Percentiles rank a stretch among this genome's conserved stretches.
Conservation (phyloP, 2,113 vertebrate species). For the Hyperoodon ampullatus region DNA sequence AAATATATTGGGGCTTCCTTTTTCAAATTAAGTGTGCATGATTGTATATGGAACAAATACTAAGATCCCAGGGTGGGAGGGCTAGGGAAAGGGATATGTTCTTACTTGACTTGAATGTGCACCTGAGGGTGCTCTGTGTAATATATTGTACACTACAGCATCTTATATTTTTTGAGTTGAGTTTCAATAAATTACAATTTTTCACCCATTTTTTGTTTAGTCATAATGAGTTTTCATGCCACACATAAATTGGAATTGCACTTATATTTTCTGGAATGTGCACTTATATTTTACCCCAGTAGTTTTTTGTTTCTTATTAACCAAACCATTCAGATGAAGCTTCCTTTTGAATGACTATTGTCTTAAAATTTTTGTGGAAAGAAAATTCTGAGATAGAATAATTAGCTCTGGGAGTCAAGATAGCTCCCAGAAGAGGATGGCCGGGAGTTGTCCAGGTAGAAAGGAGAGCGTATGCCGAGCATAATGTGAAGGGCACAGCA, state of each 20-base stretch:
- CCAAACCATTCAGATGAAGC: background rate
- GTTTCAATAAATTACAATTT: constrained; percentile 93
- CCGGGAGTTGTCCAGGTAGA: background rate
- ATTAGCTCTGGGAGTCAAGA: background rate
- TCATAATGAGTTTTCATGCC: constrained; percentile 70
- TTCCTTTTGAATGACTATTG: constrained; percentile 21
- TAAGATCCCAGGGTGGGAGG: constrained; percentile 88
- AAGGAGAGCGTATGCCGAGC: background rate
- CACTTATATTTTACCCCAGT: constrained; percentile 21
- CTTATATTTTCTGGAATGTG: constrained; percentile 57
- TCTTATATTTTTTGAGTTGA: constrained; percentile 94
- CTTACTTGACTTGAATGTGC: constrained; percentile 93
- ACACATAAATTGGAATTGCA: constrained; percentile 36
- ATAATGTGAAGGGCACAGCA: background rate
- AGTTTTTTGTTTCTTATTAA: constrained; percentile 26
- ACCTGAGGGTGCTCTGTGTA: constrained; percentile 90
- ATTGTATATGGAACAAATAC: constrained; percentile 89
- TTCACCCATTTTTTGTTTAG: constrained; percentile 89
- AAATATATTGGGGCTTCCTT: constrained; percentile 88
- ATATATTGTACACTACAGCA: constrained; percentile 94
- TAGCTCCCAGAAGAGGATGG: background rate
- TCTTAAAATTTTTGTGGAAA: constrained; percentile 54
- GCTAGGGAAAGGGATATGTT: constrained; percentile 81
- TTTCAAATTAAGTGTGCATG: constrained; percentile 90
- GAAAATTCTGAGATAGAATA: constrained; percentile 32